Percentiles rank a stretch among this genome's conserved stretches.
Evolutionary conservation across 2,113 vertebrate genomes (phyloP).

Genomic region (Grammomys surdaster): DNA sequence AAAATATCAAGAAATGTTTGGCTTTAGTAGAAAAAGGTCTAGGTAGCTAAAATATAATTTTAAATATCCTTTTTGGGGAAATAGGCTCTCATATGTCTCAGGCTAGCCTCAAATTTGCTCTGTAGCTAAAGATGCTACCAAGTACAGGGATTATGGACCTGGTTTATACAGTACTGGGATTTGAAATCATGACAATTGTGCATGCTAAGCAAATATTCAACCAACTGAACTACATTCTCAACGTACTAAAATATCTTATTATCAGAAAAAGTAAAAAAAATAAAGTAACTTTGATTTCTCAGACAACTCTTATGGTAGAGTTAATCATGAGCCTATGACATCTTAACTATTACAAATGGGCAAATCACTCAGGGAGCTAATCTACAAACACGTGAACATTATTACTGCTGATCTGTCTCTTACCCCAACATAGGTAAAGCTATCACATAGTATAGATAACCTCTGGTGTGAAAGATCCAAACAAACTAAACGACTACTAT

Average conservation of each 20-base stretch:
- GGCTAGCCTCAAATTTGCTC: not conserved
- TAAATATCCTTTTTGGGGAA: not conserved
- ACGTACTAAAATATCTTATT: not conserved
- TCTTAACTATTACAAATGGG: not conserved
- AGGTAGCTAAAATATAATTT: conserved; percentile 33
- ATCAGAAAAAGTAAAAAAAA: not conserved
- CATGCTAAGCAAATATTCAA: not conserved
- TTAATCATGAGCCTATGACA: not conserved
- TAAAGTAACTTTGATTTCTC: not conserved
- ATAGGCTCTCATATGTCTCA: not conserved
- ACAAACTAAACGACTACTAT: conserved; percentile 32
- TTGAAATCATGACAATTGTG: not conserved
- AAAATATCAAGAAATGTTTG: not conserved
- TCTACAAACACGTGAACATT: not conserved
- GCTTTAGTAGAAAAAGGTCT: not conserved
- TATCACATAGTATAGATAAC: not conserved
- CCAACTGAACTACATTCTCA: not conserved
- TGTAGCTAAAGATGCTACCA: not conserved
- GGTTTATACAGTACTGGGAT: not conserved
- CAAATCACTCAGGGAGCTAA: not conserved
- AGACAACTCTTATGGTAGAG: not conserved
- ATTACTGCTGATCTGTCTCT: not conserved
- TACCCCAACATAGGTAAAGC: not conserved
- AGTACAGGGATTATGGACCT: not conserved
- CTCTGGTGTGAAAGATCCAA: not conserved